Conservation (phyloP, 1,140 invertebrate species). For the Druon quercuslanigerum region DNA sequence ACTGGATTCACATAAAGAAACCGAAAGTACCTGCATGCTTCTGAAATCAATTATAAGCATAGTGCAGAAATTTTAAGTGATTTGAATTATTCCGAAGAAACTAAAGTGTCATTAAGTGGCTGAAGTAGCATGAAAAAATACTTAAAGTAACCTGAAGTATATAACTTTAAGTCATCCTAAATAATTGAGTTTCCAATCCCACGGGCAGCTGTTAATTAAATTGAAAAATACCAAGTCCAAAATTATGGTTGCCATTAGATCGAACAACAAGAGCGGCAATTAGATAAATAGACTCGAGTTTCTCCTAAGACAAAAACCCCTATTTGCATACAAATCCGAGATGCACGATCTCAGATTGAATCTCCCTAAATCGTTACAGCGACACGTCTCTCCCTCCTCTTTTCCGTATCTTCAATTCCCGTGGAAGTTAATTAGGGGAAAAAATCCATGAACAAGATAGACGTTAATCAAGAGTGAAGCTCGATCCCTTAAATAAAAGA, state of each 20-base stretch:
- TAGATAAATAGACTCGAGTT: neutral
- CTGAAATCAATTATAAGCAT: too few relatives aligned
- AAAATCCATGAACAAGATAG: slow-evolving; percentile 14
- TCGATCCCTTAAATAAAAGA: slow-evolving; percentile 20
- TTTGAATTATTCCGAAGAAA: too few relatives aligned
- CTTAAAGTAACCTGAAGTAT: too few relatives aligned
- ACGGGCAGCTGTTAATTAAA: neutral
- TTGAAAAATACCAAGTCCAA: neutral
- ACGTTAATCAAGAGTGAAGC: slow-evolving; percentile 17
- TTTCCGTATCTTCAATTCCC: neutral
- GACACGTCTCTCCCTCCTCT: slow-evolving; percentile 5
- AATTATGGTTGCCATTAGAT: neutral
- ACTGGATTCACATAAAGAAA: too few relatives aligned
- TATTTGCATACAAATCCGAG: slow-evolving; percentile 18
- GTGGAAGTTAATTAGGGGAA: neutral
- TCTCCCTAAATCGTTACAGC: slow-evolving; percentile 14
- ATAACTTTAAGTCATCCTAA: too few relatives aligned
- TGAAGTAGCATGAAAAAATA: too few relatives aligned
- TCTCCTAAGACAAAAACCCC: neutral
- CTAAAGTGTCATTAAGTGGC: too few relatives aligned
- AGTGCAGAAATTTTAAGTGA: too few relatives aligned
- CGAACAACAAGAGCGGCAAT: neutral
- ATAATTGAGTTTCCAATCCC: too few relatives aligned
- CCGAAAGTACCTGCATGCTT: too few relatives aligned
- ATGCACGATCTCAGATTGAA: slow-evolving; percentile 1